phyloP scores from a whole-genome alignment of 2,113 vertebrate species.

The Crotalus tigris region DNA sequence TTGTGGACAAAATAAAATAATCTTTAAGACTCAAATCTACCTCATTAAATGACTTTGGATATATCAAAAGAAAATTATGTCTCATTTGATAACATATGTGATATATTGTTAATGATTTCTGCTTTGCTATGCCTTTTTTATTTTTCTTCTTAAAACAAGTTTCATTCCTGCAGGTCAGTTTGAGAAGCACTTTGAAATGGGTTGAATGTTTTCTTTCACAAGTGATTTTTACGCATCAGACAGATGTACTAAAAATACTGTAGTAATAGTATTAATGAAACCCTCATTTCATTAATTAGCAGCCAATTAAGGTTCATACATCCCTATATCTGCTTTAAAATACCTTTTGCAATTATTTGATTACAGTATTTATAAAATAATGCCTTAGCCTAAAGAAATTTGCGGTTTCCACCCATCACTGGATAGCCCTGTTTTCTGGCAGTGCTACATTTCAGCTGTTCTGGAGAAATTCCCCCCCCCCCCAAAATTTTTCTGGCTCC shows the following conservation, averaged over 20 bases:
- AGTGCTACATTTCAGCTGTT: neutral
- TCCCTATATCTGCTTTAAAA: neutral
- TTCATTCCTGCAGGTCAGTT: neutral
- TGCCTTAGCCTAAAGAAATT: neutral
- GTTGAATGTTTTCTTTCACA: neutral
- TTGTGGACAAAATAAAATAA: neutral
- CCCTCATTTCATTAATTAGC: neutral
- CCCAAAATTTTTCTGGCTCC: neutral
- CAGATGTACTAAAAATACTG: neutral
- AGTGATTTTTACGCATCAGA: neutral
- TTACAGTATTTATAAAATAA: neutral
- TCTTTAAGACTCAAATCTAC: neutral
- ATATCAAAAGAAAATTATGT: neutral
- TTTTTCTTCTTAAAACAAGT: neutral
- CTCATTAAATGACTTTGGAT: neutral
- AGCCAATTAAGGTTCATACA: neutral
- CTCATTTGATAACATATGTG: neutral
- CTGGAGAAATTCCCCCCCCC: neutral
- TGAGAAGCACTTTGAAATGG: neutral
- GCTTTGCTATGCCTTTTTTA: neutral
- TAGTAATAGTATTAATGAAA: neutral
- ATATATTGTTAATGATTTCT: neutral
- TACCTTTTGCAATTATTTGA: neutral
- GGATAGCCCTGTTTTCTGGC: neutral
- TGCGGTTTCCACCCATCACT: neutral